Evolutionary conservation across 2,797 vertebrate species (phyloP), one percentile per base, ranked within the genome.

Genomic region (Oreonectes daqikongensis): DNA sequence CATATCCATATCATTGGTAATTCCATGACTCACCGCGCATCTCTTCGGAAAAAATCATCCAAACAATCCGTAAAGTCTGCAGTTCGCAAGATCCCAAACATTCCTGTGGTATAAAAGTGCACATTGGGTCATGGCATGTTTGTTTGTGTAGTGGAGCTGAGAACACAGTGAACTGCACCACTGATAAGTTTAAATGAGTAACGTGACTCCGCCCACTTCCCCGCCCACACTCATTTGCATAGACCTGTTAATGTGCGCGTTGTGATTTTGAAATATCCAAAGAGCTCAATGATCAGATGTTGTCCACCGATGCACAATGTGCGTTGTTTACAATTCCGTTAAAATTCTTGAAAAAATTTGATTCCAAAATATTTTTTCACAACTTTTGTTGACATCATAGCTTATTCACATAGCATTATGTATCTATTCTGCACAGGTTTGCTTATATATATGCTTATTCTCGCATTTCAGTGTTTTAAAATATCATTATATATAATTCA

Each of bases 191-290:
- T 83, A 57, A 86, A 89, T 87, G 88, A 91, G 84, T 90, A 90
- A 92, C 85, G 91, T 92, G 91, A 91, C 92, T 91, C 87, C 89
- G 77, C 83, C 81, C 76, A 42, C 80, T 85, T 84, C 84, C n/a
- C 86, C 87, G 81, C 71, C 63, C 80, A 80, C 76, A 80, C 69
- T 64, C 61, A 89, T 90, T 86, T 87, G 83, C 92, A 91, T 89
- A 89, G 87, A 92, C 88, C 91, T 90, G 90, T 90, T 72, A 30
- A 22, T 15, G 63, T 20, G 7, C 18, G 38, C 75, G 11, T 69
- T 63, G 66, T 42, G 75, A 38, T 77, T 69, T 63, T 61, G 32
- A 69, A 77, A 69, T 30, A 40, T 28, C 75, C 75, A 77, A 77
- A 69, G 67, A 57, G 28, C 48, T 71, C 60, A 66, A 46, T 6